phyloP scores from a whole-genome alignment of 1,140 invertebrate species.

The Agraylea sexmaculata region DNA sequence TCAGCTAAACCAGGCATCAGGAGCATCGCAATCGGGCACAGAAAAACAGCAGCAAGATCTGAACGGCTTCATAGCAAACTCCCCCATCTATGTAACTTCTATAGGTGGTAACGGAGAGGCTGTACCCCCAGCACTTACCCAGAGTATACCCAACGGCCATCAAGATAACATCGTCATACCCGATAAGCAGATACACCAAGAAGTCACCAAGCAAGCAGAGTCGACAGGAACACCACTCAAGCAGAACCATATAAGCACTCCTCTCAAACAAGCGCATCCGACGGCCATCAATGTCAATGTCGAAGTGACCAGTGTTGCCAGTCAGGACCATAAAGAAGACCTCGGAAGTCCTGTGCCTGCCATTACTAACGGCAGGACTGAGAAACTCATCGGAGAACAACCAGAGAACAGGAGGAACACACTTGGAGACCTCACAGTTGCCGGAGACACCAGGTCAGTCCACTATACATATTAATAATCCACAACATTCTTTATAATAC shows the following conservation, averaged over 20 bases:
- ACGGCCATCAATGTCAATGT: too few species aligned
- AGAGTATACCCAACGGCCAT: constrained; percentile 19
- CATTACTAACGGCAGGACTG: constrained; percentile 54
- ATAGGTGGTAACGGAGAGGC: constrained; percentile 51
- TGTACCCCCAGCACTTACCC: constrained; percentile 41
- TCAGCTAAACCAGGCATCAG: constrained; percentile 52
- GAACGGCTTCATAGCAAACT: constrained; percentile 60
- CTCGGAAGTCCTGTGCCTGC: constrained; percentile 18
- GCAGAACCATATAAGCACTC: too few species aligned
- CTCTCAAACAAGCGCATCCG: too few species aligned
- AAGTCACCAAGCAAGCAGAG: constrained; percentile 12
- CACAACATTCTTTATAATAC: too few species aligned
- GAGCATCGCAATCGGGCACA: constrained; percentile 33
- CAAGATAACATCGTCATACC: constrained; percentile 23
- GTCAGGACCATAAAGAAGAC: constrained; percentile 12
- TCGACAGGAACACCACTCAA: too few species aligned
- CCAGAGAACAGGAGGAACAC: constrained; percentile 45
- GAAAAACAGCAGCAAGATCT: constrained; percentile 44
- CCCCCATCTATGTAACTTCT: constrained; percentile 69
- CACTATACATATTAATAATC: too few species aligned
- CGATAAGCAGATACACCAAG: constrained; percentile 26
- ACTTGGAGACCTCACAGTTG: constrained; percentile 38
- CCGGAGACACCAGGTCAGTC: constrained; percentile 42
- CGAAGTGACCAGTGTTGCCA: too few species aligned
- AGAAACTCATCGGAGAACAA: constrained; percentile 55